Evolutionary conservation across 1,140 invertebrate genomes (phyloP).

Genomic region (Drosophila mayri): DNA sequence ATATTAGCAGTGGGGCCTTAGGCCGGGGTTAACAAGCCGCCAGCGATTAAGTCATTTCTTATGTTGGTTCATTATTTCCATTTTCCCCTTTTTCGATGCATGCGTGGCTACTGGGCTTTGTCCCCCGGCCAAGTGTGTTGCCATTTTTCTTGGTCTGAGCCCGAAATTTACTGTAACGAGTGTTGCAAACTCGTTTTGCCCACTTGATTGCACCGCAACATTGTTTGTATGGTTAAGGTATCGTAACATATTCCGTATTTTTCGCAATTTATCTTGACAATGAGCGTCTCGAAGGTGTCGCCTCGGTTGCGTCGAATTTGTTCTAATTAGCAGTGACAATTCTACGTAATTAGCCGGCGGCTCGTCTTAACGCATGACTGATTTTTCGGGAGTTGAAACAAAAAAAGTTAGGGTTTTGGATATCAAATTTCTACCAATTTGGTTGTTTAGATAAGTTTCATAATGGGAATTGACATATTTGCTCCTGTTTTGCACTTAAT

Average conservation of each 20-base stretch:
- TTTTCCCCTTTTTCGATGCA: conserved; percentile 20
- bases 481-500: conserved; percentile 55
- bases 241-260: conserved; percentile 45
- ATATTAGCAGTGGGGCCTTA: conserved; percentile 22
- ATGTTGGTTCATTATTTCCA: conserved; percentile 74
- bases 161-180: conserved; percentile 66
- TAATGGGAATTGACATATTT: conserved; percentile 60
- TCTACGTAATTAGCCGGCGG: conserved; percentile 75
- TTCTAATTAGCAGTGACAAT: conserved; percentile 83
- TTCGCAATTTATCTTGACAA: conserved; percentile 71
- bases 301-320: conserved; percentile 55
- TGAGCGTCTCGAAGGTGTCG: conserved; percentile 42
- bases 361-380: conserved; percentile 66
- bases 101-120: conserved; percentile 49
- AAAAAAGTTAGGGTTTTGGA: not conserved
- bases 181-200: conserved; percentile 54
- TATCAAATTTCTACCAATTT: conserved; percentile 70
- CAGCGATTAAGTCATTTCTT: conserved; percentile 83
- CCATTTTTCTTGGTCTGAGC: conserved; percentile 70
- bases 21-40: conserved; percentile 76
- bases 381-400: conserved; percentile 5
- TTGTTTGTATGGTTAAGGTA: conserved; percentile 38
- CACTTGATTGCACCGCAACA: conserved; percentile 52
- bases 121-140: conserved; percentile 29
- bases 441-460: conserved; percentile 42